Conservation (phyloP, 2,888 invertebrate species). For the Nephrotoma guestfalica region DNA sequence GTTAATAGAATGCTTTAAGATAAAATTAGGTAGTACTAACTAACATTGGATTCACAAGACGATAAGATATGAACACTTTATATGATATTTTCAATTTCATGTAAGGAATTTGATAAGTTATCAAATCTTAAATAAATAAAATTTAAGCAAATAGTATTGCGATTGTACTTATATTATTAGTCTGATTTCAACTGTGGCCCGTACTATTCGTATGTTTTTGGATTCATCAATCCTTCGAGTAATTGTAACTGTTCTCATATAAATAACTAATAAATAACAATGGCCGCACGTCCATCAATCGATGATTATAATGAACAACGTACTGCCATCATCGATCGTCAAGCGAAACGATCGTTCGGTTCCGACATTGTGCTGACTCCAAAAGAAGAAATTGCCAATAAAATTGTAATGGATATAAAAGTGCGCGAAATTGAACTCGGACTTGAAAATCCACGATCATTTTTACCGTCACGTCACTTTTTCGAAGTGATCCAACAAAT, state of each 20-base stretch:
- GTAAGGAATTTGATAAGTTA: background rate
- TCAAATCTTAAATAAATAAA: background rate
- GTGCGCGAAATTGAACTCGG: constrained; percentile 38
- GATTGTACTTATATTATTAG: background rate
- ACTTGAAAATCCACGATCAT: constrained; percentile 38
- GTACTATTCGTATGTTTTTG: background rate
- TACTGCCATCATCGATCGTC: constrained; percentile 33
- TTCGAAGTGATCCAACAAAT: constrained; percentile 44
- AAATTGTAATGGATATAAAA: constrained; percentile 43
- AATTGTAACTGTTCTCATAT: background rate
- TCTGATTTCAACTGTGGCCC: background rate
- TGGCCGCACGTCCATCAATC: constrained; percentile 20
- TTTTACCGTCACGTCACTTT: constrained; percentile 50
- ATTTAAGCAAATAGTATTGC: background rate
- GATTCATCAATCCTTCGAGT: background rate
- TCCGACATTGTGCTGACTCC: constrained; percentile 34
- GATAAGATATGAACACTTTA: background rate
- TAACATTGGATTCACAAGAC: background rate
- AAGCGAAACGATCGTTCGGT: constrained; percentile 36
- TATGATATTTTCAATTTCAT: background rate
- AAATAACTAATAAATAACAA: constrained; percentile 9
- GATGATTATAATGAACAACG: constrained; percentile 25
- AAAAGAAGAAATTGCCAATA: constrained; percentile 39
- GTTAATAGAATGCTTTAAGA: no score
- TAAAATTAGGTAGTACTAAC: no score